phyloP scores from a whole-genome alignment of 2,113 vertebrate genomes.

The Pollachius pollachius region DNA sequence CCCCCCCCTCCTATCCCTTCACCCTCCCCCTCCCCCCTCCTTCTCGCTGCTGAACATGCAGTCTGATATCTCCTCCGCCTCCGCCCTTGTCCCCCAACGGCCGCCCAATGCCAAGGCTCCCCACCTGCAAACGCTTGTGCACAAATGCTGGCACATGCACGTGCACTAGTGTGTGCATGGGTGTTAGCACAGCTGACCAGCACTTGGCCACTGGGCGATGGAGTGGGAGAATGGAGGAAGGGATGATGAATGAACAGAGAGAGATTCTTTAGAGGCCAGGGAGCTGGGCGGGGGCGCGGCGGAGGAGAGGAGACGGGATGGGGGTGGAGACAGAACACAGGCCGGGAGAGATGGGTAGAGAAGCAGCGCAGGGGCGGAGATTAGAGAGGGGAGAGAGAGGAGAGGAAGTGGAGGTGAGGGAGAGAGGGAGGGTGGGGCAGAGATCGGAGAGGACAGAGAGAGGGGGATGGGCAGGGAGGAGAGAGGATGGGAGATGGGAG shows the following conservation, averaged over 20 bases:
- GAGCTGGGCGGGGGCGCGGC: not conserved
- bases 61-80: not conserved
- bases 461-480: too few species aligned
- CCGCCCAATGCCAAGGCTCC: not conserved
- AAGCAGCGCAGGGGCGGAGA: slow-evolving; percentile 14
- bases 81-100: slow-evolving; percentile 7
- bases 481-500: too few species aligned
- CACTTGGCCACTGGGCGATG: too few species aligned
- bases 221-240: too few species aligned
- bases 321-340: not conserved
- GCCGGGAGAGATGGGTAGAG: slow-evolving; percentile 9
- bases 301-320: not conserved
- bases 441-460: slow-evolving; percentile 22
- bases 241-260: too few species aligned
- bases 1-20: slow-evolving; percentile 20
- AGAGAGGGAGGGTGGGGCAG: slow-evolving; percentile 8
- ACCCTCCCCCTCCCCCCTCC: slow-evolving; percentile 1
- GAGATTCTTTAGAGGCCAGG: too few species aligned
- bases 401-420: not conserved
- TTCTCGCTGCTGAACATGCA: not conserved
- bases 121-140: not conserved
- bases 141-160: not conserved
- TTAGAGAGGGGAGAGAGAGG: slow-evolving; percentile 24
- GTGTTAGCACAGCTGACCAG: too few species aligned
- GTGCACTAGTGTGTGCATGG: not conserved